Evolutionary conservation across 2,113 vertebrate species (phyloP).

Genomic region (Arizona elegans): DNA sequence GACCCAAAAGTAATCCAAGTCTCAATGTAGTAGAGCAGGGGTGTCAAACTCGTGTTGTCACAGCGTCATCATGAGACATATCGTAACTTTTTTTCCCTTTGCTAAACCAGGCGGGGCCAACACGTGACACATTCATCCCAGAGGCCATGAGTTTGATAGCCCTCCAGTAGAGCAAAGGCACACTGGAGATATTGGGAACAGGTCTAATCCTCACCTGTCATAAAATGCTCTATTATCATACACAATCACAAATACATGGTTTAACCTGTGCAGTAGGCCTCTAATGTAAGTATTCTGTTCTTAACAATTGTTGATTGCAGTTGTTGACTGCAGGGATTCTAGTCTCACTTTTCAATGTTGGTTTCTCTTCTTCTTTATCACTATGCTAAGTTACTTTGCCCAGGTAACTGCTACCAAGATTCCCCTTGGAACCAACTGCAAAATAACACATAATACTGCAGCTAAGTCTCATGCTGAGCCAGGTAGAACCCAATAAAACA

Average conservation of each 20-base stretch:
- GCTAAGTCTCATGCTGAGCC: neutral
- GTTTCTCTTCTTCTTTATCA: neutral
- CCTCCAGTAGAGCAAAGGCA: neutral
- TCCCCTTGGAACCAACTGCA: neutral
- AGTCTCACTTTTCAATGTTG: neutral
- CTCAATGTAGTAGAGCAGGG: neutral
- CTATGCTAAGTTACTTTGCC: neutral
- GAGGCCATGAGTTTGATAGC: too few species aligned
- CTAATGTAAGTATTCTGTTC: neutral
- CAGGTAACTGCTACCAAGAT: neutral
- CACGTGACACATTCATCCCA: rapidly evolving
- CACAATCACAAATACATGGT: neutral
- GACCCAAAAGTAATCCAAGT: neutral
- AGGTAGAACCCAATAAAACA: neutral
- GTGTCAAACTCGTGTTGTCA: too few species aligned
- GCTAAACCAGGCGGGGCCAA: too few species aligned
- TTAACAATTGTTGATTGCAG: neutral
- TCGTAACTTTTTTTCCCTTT: too few species aligned
- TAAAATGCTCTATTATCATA: neutral
- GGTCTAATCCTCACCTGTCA: neutral
- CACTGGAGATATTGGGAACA: too few species aligned
- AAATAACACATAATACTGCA: neutral
- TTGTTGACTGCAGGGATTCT: neutral
- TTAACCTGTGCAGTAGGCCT: neutral
- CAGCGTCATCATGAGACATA: rapidly evolving